These are phyloP conservation scores for Melitaea cinxia DNA, from an alignment of 1,140 invertebrate genomes.

Conservation along the genomic window DNA sequence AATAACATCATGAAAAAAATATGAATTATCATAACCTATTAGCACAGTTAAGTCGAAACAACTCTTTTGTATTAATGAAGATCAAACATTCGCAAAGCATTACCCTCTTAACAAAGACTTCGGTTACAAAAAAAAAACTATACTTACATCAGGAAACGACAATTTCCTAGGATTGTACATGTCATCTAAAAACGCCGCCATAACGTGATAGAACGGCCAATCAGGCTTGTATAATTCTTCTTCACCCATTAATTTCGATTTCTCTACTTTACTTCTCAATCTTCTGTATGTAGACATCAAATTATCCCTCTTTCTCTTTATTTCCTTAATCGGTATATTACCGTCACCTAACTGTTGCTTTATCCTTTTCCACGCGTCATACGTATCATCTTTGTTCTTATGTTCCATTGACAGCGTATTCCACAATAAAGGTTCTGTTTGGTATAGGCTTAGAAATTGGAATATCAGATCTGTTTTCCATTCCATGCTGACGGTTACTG, in stretches of 20 bases:
- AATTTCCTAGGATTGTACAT: slow-evolving; percentile 5
- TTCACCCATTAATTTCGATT: background rate
- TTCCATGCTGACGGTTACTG: background rate
- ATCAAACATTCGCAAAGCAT: too few species aligned
- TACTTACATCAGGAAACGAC: background rate
- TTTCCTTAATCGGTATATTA: background rate
- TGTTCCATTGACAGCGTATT: background rate
- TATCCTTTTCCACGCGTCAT: slow-evolving; percentile 2
- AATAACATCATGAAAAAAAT: too few species aligned
- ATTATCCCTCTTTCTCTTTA: slow-evolving; percentile 6
- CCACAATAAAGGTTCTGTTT: background rate
- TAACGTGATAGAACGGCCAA: slow-evolving; percentile 2
- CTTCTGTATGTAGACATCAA: slow-evolving; percentile 1
- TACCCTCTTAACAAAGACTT: background rate
- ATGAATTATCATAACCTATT: too few species aligned
- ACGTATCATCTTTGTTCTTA: slow-evolving; percentile 2
- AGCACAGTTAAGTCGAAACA: too few species aligned
- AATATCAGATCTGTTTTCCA: slow-evolving; percentile 6
- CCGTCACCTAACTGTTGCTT: background rate
- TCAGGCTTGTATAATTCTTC: background rate
- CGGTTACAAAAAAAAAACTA: too few species aligned
- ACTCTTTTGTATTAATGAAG: too few species aligned
- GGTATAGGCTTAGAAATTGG: slow-evolving; percentile 1
- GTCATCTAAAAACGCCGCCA: background rate
- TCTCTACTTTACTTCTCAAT: slow-evolving; percentile 1